phyloP scores from a whole-genome alignment of 2,888 invertebrate species.

The Drosophila neutralis region DNA sequence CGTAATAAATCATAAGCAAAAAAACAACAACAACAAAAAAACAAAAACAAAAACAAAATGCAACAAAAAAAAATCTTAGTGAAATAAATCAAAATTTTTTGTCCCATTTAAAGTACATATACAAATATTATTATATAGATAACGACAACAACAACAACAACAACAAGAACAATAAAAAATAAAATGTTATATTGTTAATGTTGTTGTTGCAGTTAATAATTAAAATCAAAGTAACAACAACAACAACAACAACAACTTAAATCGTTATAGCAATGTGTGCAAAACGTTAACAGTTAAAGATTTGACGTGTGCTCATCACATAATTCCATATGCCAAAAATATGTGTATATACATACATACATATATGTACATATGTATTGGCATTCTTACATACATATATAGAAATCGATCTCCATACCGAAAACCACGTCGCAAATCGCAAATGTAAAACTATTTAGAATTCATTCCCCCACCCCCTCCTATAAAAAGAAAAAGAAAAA shows the following conservation, averaged over 20 bases:
- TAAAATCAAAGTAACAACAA: neutral
- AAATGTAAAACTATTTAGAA: constrained; percentile 19
- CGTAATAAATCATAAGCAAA: constrained; percentile 47
- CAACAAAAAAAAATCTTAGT: constrained; percentile 53
- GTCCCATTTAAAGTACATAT: constrained; percentile 61
- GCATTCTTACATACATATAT: constrained; percentile 4
- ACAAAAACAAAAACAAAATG: constrained; percentile 10
- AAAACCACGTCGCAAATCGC: constrained; percentile 3
- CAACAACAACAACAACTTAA: constrained; percentile 7
- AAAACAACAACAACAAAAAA: constrained; percentile 8
- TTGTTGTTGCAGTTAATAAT: constrained; percentile 21
- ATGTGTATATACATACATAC: neutral
- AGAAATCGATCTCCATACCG: constrained; percentile 11
- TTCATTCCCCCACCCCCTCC: neutral
- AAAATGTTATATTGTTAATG: constrained; percentile 15
- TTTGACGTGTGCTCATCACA: constrained; percentile 10
- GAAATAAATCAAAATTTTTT: constrained; percentile 81
- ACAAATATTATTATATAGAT: constrained; percentile 19
- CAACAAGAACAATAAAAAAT: constrained; percentile 12
- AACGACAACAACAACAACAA: constrained; percentile 18
- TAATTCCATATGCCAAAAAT: constrained; percentile 3
- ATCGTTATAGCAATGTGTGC: constrained; percentile 29
- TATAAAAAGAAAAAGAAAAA: too few relatives aligned
- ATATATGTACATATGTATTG: too few relatives aligned
- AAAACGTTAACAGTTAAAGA: constrained; percentile 12